Conservation (phyloP, 2,113 vertebrate genomes). For the Melanostigma gelatinosum region DNA sequence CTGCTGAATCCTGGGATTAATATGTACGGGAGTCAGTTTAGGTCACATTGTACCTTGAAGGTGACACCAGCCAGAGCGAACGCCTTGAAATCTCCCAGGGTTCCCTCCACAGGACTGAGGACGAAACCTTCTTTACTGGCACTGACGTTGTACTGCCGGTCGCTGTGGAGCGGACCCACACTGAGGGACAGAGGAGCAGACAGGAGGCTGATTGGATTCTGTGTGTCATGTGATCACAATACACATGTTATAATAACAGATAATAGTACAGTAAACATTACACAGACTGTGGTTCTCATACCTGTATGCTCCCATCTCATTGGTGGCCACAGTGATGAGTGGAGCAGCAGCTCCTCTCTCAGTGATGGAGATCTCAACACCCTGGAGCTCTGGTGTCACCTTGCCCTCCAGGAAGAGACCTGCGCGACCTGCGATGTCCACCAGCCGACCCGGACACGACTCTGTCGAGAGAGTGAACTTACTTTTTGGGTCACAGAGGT, state of each 20-base stretch:
- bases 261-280: no score
- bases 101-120: constrained; percentile 90
- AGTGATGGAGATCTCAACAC: constrained; percentile 94
- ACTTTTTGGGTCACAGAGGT: neutral
- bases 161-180: constrained; percentile 95
- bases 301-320: constrained; percentile 93
- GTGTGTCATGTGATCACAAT: neutral
- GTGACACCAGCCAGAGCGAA: constrained; percentile 96
- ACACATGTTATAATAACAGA: neutral
- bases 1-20: constrained; percentile 3
- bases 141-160: constrained; percentile 90
- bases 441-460: constrained; percentile 93
- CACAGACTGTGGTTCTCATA: constrained; percentile 60
- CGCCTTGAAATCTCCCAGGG: constrained; percentile 93
- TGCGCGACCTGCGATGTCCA: constrained; percentile 92
- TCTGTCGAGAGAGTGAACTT: constrained; percentile 77
- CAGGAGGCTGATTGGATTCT: neutral
- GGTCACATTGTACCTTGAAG: constrained; percentile 89
- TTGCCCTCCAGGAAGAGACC: constrained; percentile 94
- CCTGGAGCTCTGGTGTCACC: constrained; percentile 91
- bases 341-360: constrained; percentile 86
- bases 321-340: constrained; percentile 91
- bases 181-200: constrained; percentile 69
- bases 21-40: neutral
- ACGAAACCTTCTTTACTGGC: constrained; percentile 96